Evolutionary conservation across 2,797 vertebrate genomes (phyloP), one percentile per base, ranked within the genome.

Genomic region (Hypotaenidia okinawae): DNA sequence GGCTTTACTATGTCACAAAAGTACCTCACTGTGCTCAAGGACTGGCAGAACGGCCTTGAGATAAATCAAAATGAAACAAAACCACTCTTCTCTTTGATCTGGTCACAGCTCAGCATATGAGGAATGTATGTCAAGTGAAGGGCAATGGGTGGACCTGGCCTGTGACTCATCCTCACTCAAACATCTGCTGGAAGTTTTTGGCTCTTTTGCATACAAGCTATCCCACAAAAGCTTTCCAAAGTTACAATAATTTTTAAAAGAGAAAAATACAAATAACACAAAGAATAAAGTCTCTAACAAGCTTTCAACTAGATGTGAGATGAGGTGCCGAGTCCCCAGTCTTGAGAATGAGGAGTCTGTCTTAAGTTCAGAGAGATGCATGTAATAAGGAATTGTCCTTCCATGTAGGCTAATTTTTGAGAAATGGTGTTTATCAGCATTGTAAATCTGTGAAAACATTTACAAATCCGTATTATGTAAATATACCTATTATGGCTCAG

Each of bases 51-150:
- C 52, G 45, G 43, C 77, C 77, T 57, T 8, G 9, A 94, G 74
- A 90, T 79, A 90, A 95, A 94, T 27, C 33, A 81, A 76, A 82
- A 81, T 43, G 41, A 81, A 93, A 79, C 22, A 81, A 88, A 89
- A 1, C 39, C 76, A 84, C n/a, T 45, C 35, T 32, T 52, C 11
- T 78, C 90, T 95, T 89, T 93, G 88, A 93, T 89, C 62, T 69
- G 59, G 35, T 83, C 75, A 82, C 59, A 78, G 87, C 84, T 77
- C 73, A 82, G 67, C 5, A 0, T 52, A 54, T 3, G 21, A 76
- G 47, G 37, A 90, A 57, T 30, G 30, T 11, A 10, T 13, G 54
- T 76, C 37, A 66, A 76, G 39, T 9, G 24, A 94, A 90, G 25
- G 47, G n/a, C 2, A 4, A 63, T 19, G 49, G 19, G 23, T 12